Evolutionary conservation across 2,113 vertebrate species (phyloP), one percentile per base, ranked within the genome.

Genomic region (Machaerirhynchus nigripectus): DNA sequence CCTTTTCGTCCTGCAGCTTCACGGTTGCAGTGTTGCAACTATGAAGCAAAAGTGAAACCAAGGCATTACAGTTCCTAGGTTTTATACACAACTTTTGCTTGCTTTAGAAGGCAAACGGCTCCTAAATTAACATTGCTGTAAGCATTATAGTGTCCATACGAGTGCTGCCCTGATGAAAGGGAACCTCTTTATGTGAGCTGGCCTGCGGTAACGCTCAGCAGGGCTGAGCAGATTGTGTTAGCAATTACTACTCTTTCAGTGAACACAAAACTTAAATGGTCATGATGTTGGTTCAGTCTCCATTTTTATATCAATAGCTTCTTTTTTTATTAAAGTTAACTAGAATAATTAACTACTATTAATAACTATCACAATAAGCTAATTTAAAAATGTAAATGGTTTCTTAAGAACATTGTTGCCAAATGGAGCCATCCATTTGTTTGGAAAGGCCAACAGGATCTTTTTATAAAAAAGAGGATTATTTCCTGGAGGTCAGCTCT

Each of bases 1-100:
- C 59, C n/a, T 80, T 87, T 89, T 52, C 55, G 61, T 47, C 31
- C 33, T 10, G 18, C 61, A 47, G 31, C 74, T 79, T 73, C 42
- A 13, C 15, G 5, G 16, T 12, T 44, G 24, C 39, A 5, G 5
- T 20, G 16, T 33, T 61, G 1, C 3, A 75, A 24, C 37, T 30
- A 14, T 2, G 42, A 83, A 95, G 17, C 85, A 94, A 93, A 96
- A 96, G 87, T 77, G 90, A 95, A 97, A 96, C 42, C 42, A 39
- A 70, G 21, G 33, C 46, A 13, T 74, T 46, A 11, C 0, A 0
- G 14, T n/a, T 68, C 37, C 65, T 57, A 37, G 13, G 5, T 42
- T 84, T 78, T 20, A n/a, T 7, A 33, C 44, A 28, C 23, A 21
- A 53, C 44, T 68, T 82, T 47, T 67, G 7, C 47, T 85, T 33